phyloP scores from a whole-genome alignment of 92 coral and sea anemone species.

The Galaxea fascicularis region DNA sequence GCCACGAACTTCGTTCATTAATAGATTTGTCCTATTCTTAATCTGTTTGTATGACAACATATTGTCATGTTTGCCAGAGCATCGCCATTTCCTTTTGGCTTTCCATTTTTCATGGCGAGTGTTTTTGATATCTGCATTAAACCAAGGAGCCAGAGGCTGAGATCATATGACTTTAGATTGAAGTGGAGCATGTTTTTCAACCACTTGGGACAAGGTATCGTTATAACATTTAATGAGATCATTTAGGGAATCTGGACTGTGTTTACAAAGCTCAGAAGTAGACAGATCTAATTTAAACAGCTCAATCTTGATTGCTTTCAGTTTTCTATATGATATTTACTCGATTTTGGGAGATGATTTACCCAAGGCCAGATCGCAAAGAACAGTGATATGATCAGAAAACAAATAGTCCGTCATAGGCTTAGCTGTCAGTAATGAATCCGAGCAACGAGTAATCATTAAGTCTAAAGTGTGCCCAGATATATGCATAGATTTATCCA shows the following conservation, averaged over 20 bases:
- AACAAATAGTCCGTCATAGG: slow-evolving; percentile 44
- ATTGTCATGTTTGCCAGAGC: slow-evolving; percentile 48
- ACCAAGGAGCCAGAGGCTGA: slow-evolving; percentile 67
- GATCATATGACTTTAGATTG: slow-evolving; percentile 41
- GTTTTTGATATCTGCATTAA: slow-evolving; percentile 47
- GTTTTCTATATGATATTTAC: slow-evolving; percentile 50
- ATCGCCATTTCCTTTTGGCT: slow-evolving; percentile 66
- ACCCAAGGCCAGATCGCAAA: slow-evolving; percentile 39
- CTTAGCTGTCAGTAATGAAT: slow-evolving; percentile 19
- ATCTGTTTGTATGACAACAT: slow-evolving; percentile 45
- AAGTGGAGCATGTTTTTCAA: slow-evolving; percentile 61
- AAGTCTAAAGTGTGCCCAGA: slow-evolving; percentile 60
- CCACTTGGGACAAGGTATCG: slow-evolving; percentile 35
- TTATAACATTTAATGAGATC: slow-evolving; percentile 57
- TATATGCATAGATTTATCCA: slow-evolving; percentile 44
- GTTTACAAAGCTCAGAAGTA: slow-evolving; percentile 41
- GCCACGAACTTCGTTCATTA: slow-evolving; percentile 49
- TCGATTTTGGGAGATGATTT: slow-evolving; percentile 49
- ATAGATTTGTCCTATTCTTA: slow-evolving; percentile 26
- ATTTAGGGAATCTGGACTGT: slow-evolving; percentile 51
- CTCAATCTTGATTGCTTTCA: slow-evolving; percentile 40
- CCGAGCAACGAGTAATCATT: slow-evolving; percentile 38
- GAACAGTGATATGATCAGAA: slow-evolving; percentile 53
- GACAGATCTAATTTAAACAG: slow-evolving; percentile 22
- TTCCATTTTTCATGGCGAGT: slow-evolving; percentile 58